Base-by-base conservation (phyloP, 2,113 vertebrate genomes). In the Octodon degus region DNA sequence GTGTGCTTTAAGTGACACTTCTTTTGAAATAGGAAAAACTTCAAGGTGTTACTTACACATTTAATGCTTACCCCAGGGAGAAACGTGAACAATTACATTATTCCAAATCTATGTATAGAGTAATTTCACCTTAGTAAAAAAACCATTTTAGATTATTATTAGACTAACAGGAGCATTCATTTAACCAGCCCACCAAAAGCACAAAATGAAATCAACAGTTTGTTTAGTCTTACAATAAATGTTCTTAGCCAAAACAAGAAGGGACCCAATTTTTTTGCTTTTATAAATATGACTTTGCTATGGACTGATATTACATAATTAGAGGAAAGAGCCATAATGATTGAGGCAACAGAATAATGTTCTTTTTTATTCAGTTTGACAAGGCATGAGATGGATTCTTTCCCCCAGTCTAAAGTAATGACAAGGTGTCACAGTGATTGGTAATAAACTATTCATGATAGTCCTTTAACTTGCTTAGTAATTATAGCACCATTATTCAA, bases 201-300 rank as follows among this genome's bases (percentile, higher is more conserved):
- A 50, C 67, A 91, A 76, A 92, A 88, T 86, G 93, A 96, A 96
- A 97, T 90, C 72, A 94, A 96, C 68, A 96, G 77, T 96, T 90
- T 96, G 93, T 97, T 98, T 96, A 97, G 95, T 96, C 93, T 95
- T 89, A 97, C 17, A 60, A 94, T 43, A 82, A 93, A 93, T 80
- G 17, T 65, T 96, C 93, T 96, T 74, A 95, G 94, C 83, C 83
- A 81, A 97, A 97, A 96, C 86, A 94, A 96, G 92, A 93, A 95
- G 47, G 67, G 47, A 83, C 90, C 68, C 85, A 27, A 20, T 68
- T 30, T 19, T 89, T 91, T 93, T 82, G 82, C 81, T 94, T 97
- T 95, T 81, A 77, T 89, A 91, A 95, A 92, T 47, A 27, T 50
- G 72, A 80, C 90, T 96, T 96, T 77, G 77, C 62, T 34, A 55